phyloP scores from a whole-genome alignment of 2,797 vertebrate species.

The Acanthurus tractus region DNA sequence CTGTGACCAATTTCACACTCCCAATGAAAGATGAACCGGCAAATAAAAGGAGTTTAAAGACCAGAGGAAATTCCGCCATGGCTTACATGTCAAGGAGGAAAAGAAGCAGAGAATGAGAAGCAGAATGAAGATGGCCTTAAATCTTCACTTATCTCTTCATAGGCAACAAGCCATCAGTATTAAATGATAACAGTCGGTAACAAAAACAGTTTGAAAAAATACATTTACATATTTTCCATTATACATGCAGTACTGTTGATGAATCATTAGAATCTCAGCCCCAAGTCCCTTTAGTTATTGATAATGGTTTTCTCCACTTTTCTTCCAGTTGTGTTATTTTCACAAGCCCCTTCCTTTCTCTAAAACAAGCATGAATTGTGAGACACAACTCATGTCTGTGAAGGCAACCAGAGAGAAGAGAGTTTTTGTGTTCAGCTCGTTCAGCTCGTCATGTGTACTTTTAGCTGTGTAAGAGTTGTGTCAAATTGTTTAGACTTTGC shows the following conservation, averaged over 20 bases:
- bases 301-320: not conserved
- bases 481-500: too few species aligned
- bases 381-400: too few species aligned
- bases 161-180: not conserved
- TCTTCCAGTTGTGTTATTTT: not conserved
- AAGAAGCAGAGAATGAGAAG: conserved; percentile 1
- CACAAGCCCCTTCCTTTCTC: too few species aligned
- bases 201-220: not conserved
- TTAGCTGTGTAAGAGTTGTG: too few species aligned
- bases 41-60: conserved; percentile 69
- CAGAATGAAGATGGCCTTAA: not conserved
- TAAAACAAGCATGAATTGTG: too few species aligned
- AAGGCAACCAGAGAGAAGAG: too few species aligned
- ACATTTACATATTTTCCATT: not conserved
- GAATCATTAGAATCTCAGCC: too few species aligned
- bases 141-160: not conserved
- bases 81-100: conserved; percentile 33
- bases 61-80: conserved; percentile 58
- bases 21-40: conserved; percentile 69
- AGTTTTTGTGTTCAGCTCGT: too few species aligned
- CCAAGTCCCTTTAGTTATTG: not conserved
- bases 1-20: conserved; percentile 74
- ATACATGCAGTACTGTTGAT: not conserved
- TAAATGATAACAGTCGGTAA: not conserved
- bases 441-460: too few species aligned